Conservation (phyloP, 1,140 invertebrate genomes). For the Drosophila lowei region DNA sequence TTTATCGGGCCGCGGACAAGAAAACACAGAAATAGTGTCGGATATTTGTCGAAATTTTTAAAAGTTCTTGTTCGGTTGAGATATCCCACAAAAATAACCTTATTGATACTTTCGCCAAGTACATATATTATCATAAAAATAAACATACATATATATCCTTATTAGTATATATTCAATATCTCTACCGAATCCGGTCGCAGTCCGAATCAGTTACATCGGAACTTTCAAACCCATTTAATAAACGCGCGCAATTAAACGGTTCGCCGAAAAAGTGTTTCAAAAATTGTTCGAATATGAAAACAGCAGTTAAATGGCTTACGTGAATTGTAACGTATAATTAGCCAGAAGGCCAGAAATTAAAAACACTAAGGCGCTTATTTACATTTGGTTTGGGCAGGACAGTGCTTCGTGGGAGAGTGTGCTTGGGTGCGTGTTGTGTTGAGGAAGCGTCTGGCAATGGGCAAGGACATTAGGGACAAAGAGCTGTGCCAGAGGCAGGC, state of each 20-base stretch:
- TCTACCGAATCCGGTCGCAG: too few species aligned
- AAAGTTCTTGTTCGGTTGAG: too few species aligned
- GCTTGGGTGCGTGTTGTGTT: conserved; percentile 5
- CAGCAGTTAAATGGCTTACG: conserved; percentile 33
- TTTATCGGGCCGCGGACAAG: too few species aligned
- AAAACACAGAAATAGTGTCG: too few species aligned
- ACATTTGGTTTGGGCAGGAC: conserved; percentile 44
- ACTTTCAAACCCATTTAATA: conserved; percentile 67
- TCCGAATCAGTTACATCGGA: conserved; percentile 58
- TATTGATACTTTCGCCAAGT: too few species aligned
- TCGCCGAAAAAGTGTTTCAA: conserved; percentile 31
- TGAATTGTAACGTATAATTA: conserved; percentile 55
- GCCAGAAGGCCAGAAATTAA: conserved; percentile 18
- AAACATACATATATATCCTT: too few species aligned
- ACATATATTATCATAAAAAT: too few species aligned
- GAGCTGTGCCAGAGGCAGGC: conserved; percentile 21
- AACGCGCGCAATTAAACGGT: conserved; percentile 44
- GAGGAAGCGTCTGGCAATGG: conserved; percentile 38
- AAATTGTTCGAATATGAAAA: conserved; percentile 66
- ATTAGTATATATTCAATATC: conserved; percentile 15
- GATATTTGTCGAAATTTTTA: too few species aligned
- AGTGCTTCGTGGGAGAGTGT: conserved; percentile 5
- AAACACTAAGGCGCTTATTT: conserved; percentile 7
- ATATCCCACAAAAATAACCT: too few species aligned
- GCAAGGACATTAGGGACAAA: conserved; percentile 78